These are phyloP conservation scores for Otolemur garnettii DNA, from an alignment of 2,113 vertebrate genomes.

Conservation along the genomic window DNA sequence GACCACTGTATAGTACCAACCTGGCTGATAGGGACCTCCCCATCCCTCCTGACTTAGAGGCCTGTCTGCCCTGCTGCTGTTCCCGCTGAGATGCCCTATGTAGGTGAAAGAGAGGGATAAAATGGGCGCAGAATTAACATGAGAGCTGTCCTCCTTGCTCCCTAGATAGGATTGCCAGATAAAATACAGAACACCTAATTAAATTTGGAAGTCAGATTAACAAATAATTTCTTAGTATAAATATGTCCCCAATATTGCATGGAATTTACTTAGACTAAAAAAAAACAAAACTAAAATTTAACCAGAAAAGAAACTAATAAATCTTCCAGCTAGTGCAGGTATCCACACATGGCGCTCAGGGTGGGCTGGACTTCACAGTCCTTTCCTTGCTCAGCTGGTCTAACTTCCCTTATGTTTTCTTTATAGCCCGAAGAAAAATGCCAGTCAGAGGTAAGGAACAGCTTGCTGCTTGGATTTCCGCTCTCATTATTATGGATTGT, in stretches of 20 bases:
- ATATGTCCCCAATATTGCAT: neutral
- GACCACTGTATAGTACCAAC: neutral
- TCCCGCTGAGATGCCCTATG: neutral
- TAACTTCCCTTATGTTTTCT: conserved; percentile 78
- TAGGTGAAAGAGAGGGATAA: neutral
- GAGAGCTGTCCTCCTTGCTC: neutral
- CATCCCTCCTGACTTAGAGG: neutral
- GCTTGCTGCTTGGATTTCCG: neutral
- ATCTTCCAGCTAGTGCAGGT: neutral
- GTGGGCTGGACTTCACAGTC: rapidly evolving
- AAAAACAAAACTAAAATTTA: neutral
- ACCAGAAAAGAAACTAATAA: neutral
- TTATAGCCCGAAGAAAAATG: conserved; percentile 98
- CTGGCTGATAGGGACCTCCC: neutral
- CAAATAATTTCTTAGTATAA: neutral
- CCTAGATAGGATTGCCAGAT: neutral
- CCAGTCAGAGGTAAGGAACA: conserved; percentile 95
- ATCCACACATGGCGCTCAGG: neutral
- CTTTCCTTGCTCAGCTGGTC: neutral
- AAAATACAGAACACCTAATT: neutral
- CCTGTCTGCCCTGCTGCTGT: neutral
- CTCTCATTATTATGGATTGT: neutral
- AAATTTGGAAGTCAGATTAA: neutral
- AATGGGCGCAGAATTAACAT: neutral
- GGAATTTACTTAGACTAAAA: neutral